Evolutionary conservation across 2,113 vertebrate genomes (phyloP), one percentile per base, ranked within the genome.

Genomic region (Corythoichthys intestinalis): DNA sequence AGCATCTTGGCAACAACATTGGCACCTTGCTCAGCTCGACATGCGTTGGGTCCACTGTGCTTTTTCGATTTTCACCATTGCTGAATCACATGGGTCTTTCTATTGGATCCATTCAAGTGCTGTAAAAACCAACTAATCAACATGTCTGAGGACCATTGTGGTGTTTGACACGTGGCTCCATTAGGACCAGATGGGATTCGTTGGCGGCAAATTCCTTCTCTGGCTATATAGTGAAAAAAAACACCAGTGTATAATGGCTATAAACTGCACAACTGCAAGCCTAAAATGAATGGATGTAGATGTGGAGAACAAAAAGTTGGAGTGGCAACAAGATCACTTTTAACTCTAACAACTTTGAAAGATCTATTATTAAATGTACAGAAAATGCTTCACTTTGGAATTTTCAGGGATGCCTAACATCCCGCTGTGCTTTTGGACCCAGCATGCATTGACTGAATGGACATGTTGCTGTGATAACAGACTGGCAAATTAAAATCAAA

Each of bases 121-220:
- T 54, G 53, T 8, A 10, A 3, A 2, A 10, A 28, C n/a, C n/a
- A 54, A 28, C n/a, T 28, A 34, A 20, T n/a, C n/a, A 53, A 54
- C 53, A 54, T 54, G 53, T 54, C 53, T 54, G 53, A 54, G 20
- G 53, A 10, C 20, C 9, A 54, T 54, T 54, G 28, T 28, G 2
- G 20, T 28, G 50, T 20, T 54, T 28, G 53, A 54, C 50, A 17
- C 20, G 52, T 8, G n/a, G n/a, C 9, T 54, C 20, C 53, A 28
- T 28, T 28, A 9, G 20, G 46, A 77, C 72, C 82, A 85, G 85
- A 44, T 44, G 41, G 41, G 41, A 87, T 86, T 37, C 46, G 46
- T 35, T 11, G 66, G 69, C 20, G 49, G 70, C 67, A 73, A 72
- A 73, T 68, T 75, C 69, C n/a, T 12, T 76, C 74, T 84, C 79